Evolutionary conservation across 2,113 vertebrate species (phyloP).

Genomic region (Lagopus muta): DNA sequence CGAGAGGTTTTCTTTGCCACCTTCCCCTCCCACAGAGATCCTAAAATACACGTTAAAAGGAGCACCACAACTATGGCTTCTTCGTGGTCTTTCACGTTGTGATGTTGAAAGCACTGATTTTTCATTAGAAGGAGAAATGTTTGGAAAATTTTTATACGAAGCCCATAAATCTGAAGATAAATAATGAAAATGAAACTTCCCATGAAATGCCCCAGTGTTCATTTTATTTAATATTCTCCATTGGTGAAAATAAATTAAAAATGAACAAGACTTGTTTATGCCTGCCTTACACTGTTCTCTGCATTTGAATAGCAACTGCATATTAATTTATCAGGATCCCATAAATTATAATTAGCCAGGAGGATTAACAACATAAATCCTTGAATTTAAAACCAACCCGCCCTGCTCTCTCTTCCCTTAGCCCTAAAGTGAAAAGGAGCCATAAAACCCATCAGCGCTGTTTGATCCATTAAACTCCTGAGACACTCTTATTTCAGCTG

Average conservation of each 20-base stretch:
- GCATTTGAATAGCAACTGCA: slow-evolving; percentile 83
- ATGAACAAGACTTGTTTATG: slow-evolving; percentile 87
- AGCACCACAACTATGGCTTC: background rate
- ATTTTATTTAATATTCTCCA: slow-evolving; percentile 85
- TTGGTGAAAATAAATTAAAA: slow-evolving; percentile 85
- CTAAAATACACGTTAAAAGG: background rate
- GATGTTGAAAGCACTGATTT: slow-evolving; percentile 3
- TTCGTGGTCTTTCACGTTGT: background rate
- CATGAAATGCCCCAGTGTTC: slow-evolving; percentile 77
- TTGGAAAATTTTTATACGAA: slow-evolving; percentile 71
- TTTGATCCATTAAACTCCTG: slow-evolving; percentile 86
- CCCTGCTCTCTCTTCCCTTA: slow-evolving; percentile 80
- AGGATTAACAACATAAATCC: slow-evolving; percentile 90
- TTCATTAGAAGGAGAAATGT: slow-evolving; percentile 53
- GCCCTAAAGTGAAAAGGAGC: slow-evolving; percentile 85
- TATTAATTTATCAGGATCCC: slow-evolving; percentile 87
- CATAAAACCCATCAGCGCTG: slow-evolving; percentile 83
- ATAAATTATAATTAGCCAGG: slow-evolving; percentile 89
- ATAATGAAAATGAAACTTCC: slow-evolving; percentile 80
- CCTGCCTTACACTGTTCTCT: slow-evolving; percentile 77
- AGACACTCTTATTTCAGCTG: slow-evolving; percentile 80
- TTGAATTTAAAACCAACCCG: slow-evolving; percentile 87
- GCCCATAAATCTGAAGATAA: slow-evolving; percentile 81
- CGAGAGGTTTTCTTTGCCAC: slow-evolving; percentile 31
- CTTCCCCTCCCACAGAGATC: background rate